Percentiles rank a stretch among this genome's conserved stretches.
Evolutionary conservation across 2,888 invertebrate species (phyloP).

Genomic region (Tetrapedia diversipes): DNA sequence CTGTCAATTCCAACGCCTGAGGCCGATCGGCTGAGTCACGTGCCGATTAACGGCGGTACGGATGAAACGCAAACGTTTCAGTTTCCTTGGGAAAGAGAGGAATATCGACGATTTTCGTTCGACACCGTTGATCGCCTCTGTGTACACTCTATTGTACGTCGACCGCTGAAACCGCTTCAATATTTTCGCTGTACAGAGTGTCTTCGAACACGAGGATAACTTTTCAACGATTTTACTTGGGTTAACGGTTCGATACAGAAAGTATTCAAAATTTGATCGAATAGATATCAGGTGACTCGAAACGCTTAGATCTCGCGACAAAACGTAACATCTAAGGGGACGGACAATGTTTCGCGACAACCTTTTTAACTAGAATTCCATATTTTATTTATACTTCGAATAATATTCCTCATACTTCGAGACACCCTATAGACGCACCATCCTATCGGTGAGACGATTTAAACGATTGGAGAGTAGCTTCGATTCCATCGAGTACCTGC

Average conservation of each 20-base stretch:
- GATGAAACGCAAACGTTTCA: background rate
- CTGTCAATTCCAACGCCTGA: conserved; percentile 48
- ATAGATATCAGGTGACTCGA: no score
- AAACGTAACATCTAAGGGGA: no score
- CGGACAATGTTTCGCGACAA: no score
- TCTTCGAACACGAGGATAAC: no score
- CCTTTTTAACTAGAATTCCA: no score
- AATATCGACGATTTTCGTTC: background rate
- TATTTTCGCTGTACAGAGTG: background rate
- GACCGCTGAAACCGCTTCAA: background rate
- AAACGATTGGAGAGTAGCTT: background rate
- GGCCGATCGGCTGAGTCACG: conserved; percentile 12
- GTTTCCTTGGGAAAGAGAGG: background rate
- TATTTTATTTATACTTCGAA: no score
- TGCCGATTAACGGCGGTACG: conserved; percentile 20
- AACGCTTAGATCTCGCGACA: no score
- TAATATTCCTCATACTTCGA: background rate
- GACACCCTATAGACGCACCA: no score
- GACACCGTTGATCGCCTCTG: background rate
- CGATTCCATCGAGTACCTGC: background rate
- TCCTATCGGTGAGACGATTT: background rate
- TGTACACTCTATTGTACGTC: background rate
- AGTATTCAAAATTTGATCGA: no score
- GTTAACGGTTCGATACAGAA: no score
- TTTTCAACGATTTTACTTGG: no score